Base-by-base conservation (phyloP, 2,797 vertebrate species). In the Chelon labrosus region DNA sequence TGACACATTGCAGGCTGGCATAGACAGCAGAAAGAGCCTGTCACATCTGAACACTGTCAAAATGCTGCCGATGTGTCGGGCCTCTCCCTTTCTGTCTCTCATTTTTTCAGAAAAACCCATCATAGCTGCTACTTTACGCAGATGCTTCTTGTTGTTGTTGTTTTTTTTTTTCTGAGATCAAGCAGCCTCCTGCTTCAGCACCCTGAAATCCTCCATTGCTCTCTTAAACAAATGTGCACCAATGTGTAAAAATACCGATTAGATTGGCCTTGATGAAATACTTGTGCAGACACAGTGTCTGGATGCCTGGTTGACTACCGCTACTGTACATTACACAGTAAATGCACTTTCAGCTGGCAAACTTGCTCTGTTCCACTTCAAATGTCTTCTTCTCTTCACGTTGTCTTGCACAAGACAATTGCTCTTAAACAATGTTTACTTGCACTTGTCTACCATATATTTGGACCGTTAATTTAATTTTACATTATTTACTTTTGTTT, bases 271-370 rank as follows among this genome's bases (percentile, higher is more conserved):
- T 7, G 63, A 58, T 10, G 65, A 60, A 38, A 16, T 2, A 54
- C 65, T 44, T 6, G 37, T 55, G 14, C 39, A 60, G 50, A n/a
- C 65, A 11, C 65, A 5, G 35, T 39, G n/a, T 52, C 8, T 25
- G 49, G 50, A 54, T 1, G 79, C 87, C 85, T 85, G 87, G 86
- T 69, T 50, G 84, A 87, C 83, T 17, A 52, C 85, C 77, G 1
- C 46, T 56, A 52, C 84, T 19, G 52, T 88, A 73, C 91, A 88
- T 91, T 94, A 82, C 92, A 88, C 93, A 93, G 80, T 89, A 92
- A 93, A 92, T 64, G 91, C 91, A 86, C 86, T 93, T 94, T 94
- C 91, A 93, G 89, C 84, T 72, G 83, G 85, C 89, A 87, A 88
- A 89, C 84, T 73, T 44, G 57, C 63, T 82, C 73, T 79, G 69